Base-by-base conservation (phyloP, 2,113 vertebrate genomes). In the Ammodramus savannarum region DNA sequence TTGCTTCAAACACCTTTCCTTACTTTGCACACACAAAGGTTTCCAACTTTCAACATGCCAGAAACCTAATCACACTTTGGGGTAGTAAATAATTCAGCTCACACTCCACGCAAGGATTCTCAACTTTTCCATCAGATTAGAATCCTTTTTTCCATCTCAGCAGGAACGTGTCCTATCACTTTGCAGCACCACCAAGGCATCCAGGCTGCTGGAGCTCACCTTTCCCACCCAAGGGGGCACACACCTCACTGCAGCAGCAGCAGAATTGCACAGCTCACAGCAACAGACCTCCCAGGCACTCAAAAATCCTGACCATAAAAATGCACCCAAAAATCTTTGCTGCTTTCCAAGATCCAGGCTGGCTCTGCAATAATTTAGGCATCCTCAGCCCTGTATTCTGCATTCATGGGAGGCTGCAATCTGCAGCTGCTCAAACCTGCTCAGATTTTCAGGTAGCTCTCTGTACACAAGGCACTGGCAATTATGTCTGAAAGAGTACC, bases 51-150 rank as follows among this genome's bases (percentile, higher is more conserved):
- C 58, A 73, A 9, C 34, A 7, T 25, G 71, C 20, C 36, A 76
- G 96, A 93, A 90, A 95, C 71, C 87, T 76, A 83, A 96, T 46
- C 87, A 43, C 85, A 51, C 39, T 55, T 66, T 9, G 36, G 41
- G 46, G 17, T 11, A 51, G 54, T 94, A 62, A 94, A 95, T 95
- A 95, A 92, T 96, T 95, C 85, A 96, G 46, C 16, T 32, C 62
- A 22, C 26, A 26, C 39, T 72, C 77, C 75, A 79, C 54, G 68
- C 62, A n/a, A 68, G 2, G 7, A 92, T 85, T 89, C 93, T 87
- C 77, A 95, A 4, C n/a, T 68, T 94, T 66, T 89, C 95, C 93
- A 94, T 89, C 84, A 89, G 81, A 69, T 91, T 73, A 91, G 91
- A 89, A 87, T 68, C 36, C 78, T 65, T 79, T 81, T 93, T 95